phyloP scores from a whole-genome alignment of 1,140 invertebrate genomes.

The Drosophila neocordata region DNA sequence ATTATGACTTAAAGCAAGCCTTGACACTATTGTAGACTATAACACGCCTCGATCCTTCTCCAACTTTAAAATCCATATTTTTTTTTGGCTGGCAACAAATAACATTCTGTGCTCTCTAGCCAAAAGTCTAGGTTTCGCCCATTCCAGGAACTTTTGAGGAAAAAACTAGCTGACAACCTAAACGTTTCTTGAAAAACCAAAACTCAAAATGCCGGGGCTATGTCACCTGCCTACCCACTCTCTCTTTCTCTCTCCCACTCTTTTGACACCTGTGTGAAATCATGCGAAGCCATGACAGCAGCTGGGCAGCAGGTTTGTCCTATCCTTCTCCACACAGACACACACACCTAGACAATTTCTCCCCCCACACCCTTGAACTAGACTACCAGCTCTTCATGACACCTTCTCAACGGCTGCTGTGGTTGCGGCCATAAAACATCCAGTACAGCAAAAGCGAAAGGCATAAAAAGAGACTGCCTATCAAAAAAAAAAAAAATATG shows the following conservation, averaged over 20 bases:
- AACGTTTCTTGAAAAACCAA: conserved; percentile 75
- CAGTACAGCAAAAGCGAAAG: conserved; percentile 45
- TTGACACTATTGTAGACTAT: conserved; percentile 42
- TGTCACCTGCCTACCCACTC: conserved; percentile 42
- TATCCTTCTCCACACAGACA: neutral
- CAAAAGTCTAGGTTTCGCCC: conserved; percentile 42
- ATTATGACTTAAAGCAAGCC: conserved; percentile 53
- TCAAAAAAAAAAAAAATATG: conserved; percentile 70
- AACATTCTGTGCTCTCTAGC: conserved; percentile 36
- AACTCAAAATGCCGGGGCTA: conserved; percentile 67
- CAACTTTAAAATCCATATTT: neutral
- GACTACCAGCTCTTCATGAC: conserved; percentile 8
- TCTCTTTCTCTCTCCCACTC: neutral
- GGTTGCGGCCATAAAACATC: conserved; percentile 74
- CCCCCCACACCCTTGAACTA: neutral
- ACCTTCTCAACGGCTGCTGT: conserved; percentile 62
- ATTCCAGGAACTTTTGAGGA: conserved; percentile 6
- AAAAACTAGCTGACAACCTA: conserved; percentile 77
- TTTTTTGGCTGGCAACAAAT: conserved; percentile 44
- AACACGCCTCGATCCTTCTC: neutral
- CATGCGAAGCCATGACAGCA: conserved; percentile 71
- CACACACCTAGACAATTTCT: too few relatives aligned
- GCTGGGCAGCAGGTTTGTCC: conserved; percentile 30
- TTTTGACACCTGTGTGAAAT: conserved; percentile 66
- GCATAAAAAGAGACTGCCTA: conserved; percentile 77